Evolutionary conservation across 1,140 invertebrate species (phyloP).

Genomic region (Trinorchestia longiramus): DNA sequence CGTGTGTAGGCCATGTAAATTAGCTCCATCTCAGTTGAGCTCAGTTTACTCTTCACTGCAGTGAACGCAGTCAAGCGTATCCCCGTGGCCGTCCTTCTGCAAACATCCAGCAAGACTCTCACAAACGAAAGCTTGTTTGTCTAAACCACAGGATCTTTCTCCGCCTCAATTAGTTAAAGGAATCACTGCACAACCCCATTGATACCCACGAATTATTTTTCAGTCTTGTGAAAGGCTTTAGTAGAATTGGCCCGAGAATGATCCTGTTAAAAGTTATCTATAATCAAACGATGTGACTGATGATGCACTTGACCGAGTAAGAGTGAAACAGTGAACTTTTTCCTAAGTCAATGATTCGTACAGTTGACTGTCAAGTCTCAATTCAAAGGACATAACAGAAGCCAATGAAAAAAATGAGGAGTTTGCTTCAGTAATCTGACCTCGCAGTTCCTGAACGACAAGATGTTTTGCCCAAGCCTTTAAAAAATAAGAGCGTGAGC

Average conservation of each 20-base stretch:
- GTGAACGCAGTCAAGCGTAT: conserved; percentile 4
- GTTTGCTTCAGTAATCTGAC: conserved; percentile 30
- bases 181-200: not conserved
- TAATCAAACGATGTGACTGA: not conserved
- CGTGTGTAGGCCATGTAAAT: conserved; percentile 6
- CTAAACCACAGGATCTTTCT: not conserved
- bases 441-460: not conserved
- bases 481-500: not conserved
- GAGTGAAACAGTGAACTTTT: not conserved
- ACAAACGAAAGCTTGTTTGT: conserved; percentile 40
- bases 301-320: not conserved
- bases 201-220: not conserved
- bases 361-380: not conserved
- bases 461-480: not conserved
- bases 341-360: not conserved
- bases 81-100: not conserved
- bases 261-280: not conserved
- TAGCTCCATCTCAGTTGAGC: not conserved
- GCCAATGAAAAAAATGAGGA: not conserved
- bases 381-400: not conserved
- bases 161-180: conserved; percentile 27
- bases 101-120: conserved; percentile 30
- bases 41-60: not conserved
- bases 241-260: not conserved
- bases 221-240: not conserved